Evolutionary conservation across 2,113 vertebrate genomes (phyloP), one percentile per base, ranked within the genome.

Genomic region (Muscicapa adusta): DNA sequence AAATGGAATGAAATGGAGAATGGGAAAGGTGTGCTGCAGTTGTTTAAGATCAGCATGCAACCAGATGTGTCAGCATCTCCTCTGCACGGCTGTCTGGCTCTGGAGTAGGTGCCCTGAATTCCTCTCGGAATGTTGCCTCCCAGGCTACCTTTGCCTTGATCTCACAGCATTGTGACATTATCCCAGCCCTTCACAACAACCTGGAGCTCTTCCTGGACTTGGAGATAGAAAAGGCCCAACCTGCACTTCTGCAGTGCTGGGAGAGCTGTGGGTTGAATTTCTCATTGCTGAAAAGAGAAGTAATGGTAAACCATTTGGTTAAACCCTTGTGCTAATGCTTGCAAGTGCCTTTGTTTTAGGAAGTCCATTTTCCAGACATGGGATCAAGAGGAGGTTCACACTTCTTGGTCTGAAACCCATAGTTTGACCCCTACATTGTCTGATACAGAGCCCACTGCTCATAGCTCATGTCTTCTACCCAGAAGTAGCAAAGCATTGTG

Each of bases 121-220:
- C 50, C 76, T 36, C 45, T 42, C 58, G 53, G 45, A 28, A 12
- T 23, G 18, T 16, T 17, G 54, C 36, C 26, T 28, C 2, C 0
- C 2, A 10, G 25, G 18, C 18, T 45, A 45, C 26, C 54, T 76
- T 76, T 53, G 43, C 54, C 76, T 65, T 68, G 40, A 40, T 31
- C 43, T 83, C 9, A 0, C 17, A 36, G 23, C 18, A 3, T 11
- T 29, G 24, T 1, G 4, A 36, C 5, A 13, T 20, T 8, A 31
- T 51, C 29, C 50, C 58, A 77, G 31, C 31, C 25, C 20, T 50
- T 78, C 56, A 33, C 19, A 7, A 18, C 42, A 62, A 1, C 43
- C 62, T 67, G 57, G 38, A 63, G 71, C 15, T 85, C 26, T 83
- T 36, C 26, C 26, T 48, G 61, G 34, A 5, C 5, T 34, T 56